Conservation (phyloP, 2,888 invertebrate genomes). For the Andrena bicolor region DNA sequence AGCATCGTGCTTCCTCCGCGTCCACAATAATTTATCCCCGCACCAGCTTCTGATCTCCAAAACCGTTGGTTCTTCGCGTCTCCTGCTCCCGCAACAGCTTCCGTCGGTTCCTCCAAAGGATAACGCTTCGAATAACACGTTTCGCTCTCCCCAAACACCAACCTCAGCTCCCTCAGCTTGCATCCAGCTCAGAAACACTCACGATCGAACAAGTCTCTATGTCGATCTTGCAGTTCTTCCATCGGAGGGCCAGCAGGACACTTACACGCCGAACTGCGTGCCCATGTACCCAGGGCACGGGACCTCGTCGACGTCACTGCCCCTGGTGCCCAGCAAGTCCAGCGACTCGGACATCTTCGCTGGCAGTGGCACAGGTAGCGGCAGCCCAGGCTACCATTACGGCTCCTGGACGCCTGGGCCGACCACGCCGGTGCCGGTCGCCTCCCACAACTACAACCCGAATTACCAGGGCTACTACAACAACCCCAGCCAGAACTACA, state of each 20-base stretch:
- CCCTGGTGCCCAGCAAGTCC: slow-evolving; percentile 77
- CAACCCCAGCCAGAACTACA: slow-evolving; percentile 87
- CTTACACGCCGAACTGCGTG: slow-evolving; percentile 82
- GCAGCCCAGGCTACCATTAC: slow-evolving; percentile 81
- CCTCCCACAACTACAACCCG: slow-evolving; percentile 87
- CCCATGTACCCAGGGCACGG: slow-evolving; percentile 81
- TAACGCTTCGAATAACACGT: too few relatives aligned
- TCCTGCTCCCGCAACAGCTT: too few relatives aligned
- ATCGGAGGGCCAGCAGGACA: slow-evolving; percentile 79
- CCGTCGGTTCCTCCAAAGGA: too few relatives aligned
- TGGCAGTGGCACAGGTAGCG: slow-evolving; percentile 73
- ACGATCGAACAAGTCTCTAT: not conserved
- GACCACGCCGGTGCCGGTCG: slow-evolving; percentile 80
- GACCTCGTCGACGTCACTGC: slow-evolving; percentile 69
- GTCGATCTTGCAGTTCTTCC: slow-evolving; percentile 75
- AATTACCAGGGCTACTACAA: slow-evolving; percentile 91
- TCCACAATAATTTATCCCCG: too few relatives aligned
- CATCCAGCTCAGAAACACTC: not conserved
- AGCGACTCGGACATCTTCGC: slow-evolving; percentile 78
- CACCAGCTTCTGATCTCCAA: not conserved
- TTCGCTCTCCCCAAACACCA: too few relatives aligned
- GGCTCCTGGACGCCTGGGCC: slow-evolving; percentile 85
- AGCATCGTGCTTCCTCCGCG: too few relatives aligned
- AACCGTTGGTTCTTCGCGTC: not conserved
- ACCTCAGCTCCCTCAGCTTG: not conserved